Evolutionary conservation across 2,888 invertebrate genomes (phyloP).

Genomic region (Trissoscelio sp.): DNA sequence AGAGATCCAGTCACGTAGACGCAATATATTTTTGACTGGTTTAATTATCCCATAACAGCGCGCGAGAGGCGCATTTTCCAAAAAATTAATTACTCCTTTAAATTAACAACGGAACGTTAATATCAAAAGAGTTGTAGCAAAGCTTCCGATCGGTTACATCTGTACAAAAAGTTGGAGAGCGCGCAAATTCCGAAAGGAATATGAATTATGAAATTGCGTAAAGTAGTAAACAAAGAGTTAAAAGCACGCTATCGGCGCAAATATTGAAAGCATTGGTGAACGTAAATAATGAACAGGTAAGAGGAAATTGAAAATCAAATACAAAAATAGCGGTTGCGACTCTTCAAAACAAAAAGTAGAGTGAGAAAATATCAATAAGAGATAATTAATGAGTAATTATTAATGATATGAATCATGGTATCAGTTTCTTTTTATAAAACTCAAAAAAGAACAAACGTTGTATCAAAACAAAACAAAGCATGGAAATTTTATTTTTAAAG

Average conservation of each 20-base stretch:
- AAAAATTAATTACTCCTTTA: constrained; percentile 23
- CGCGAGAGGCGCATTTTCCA: constrained; percentile 13
- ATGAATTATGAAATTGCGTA: constrained; percentile 18
- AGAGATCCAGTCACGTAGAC: constrained; percentile 10
- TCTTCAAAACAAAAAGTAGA: too few species aligned
- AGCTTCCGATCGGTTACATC: constrained; percentile 1
- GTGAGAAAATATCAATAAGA: too few species aligned
- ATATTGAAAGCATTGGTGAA: constrained; percentile 9
- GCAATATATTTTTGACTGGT: constrained; percentile 22
- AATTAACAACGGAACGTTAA: constrained; percentile 14
- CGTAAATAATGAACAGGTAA: constrained; percentile 10
- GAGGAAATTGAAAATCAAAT: constrained; percentile 2
- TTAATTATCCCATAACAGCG: constrained; percentile 6
- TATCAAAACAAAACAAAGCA: too few species aligned
- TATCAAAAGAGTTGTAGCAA: constrained; percentile 12
- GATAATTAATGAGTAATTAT: too few species aligned
- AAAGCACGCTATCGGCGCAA: constrained; percentile 5
- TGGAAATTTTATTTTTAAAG: too few species aligned
- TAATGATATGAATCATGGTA: too few species aligned
- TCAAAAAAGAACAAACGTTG: too few species aligned
- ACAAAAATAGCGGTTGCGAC: too few species aligned
- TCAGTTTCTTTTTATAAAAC: too few species aligned
- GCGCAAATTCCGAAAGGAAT: constrained; percentile 8
- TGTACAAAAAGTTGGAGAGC: not conserved
- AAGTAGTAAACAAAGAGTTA: constrained; percentile 14